Evolutionary conservation across 2,113 vertebrate genomes (phyloP).

Genomic region (Tretioscincus oriximinensis): DNA sequence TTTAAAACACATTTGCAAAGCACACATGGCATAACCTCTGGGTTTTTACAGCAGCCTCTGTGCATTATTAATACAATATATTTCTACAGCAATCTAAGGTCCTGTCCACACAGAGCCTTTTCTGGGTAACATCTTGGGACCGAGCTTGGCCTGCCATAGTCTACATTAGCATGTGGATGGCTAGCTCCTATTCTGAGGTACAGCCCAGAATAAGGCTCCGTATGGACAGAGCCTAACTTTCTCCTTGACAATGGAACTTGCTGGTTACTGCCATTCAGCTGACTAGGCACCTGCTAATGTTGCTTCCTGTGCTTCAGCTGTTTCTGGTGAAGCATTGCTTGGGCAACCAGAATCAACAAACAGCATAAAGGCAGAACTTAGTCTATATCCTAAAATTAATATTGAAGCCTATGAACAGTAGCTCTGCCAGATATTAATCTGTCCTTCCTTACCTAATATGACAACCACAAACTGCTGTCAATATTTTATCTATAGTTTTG

Average conservation of each 20-base stretch:
- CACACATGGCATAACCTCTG: conserved; percentile 5
- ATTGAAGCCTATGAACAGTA: too few species aligned
- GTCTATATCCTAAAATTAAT: background rate
- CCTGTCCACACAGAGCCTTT: too few species aligned
- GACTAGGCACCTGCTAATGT: conserved; percentile 62
- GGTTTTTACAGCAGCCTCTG: conserved; percentile 54
- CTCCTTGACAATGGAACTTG: conserved; percentile 58
- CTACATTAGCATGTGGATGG: too few species aligned
- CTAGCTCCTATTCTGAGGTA: too few species aligned
- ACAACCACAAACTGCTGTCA: background rate
- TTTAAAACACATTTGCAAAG: background rate
- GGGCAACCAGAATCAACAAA: background rate
- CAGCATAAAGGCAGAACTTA: background rate
- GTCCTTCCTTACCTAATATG: background rate
- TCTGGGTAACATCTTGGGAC: too few species aligned
- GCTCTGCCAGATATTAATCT: background rate
- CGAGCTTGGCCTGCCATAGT: too few species aligned
- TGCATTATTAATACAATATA: conserved; percentile 65
- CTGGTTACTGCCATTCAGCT: conserved; percentile 64
- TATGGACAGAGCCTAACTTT: conserved; percentile 30
- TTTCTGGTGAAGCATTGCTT: background rate
- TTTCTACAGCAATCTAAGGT: conserved; percentile 64
- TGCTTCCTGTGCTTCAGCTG: conserved; percentile 1
- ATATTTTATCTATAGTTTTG: background rate
- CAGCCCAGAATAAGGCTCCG: too few species aligned